Base-by-base conservation (phyloP, 2,113 vertebrate genomes). In the Chaenocephalus aceratus region DNA sequence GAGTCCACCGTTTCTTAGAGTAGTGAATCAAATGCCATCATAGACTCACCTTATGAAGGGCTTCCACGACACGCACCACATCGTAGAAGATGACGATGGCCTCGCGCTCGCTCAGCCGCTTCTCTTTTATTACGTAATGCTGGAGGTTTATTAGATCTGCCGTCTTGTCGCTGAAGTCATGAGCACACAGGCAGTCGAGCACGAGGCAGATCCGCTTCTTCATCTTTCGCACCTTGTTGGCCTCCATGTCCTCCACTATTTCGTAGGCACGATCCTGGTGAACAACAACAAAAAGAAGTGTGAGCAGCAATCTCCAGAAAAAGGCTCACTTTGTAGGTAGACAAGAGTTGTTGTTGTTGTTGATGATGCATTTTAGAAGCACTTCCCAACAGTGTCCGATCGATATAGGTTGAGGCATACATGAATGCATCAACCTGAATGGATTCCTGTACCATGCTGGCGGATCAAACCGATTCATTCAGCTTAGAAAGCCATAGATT, bases 101-200 rank as follows among this genome's bases (percentile, higher is more conserved):
- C 92, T 99, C 98, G 2, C 97, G 94, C 91, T 99, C 98, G 0
- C 97, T 97, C 14, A 99, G 96, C 10, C 98, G 89, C 90, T 99
- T 99, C 94, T 99, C 98, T 82, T 99, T 99, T 85, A 99, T 99
- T 88, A 99, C 98, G 0, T 99, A 99, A 93, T 99, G 98, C 95
- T 99, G 98, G 72, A 99, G 95, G 91, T 99, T 99, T 91, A 99
- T 99, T 83, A 99, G 95, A 92, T 99, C 98, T 0, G 97, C 98
- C 0, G 98, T 99, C 91, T 97, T 99, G 94, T 98, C 97, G 1
- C 97, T 99, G 93, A 98, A 99, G 92, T 99, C 98, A 0, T 99
- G 98, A 8, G 98, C 97, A 66, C 97, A 99, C 67, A 99, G 95
- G 90, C 98, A 99, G 95, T 99, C 98, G 2, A 99, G 94, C 86